Percentiles rank a stretch among this genome's conserved stretches.
phyloP scores from a whole-genome alignment of 2,888 invertebrate genomes.

The Loripinus fragilis region DNA sequence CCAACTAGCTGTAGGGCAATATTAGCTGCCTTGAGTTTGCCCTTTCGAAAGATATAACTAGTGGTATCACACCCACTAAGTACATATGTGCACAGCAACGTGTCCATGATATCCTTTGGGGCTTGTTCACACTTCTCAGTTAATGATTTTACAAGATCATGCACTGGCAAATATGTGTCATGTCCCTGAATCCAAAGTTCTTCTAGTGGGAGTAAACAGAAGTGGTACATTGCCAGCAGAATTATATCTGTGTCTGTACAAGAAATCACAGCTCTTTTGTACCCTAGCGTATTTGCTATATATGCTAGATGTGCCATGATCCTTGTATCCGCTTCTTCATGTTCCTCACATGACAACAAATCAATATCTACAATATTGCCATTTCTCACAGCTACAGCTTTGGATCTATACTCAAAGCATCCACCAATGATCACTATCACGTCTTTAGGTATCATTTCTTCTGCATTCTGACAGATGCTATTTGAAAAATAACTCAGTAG shows the following conservation, averaged over 20 bases:
- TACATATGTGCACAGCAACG: too few species aligned
- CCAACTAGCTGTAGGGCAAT: too few species aligned
- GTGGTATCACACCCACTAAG: too few species aligned
- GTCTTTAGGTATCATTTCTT: background rate
- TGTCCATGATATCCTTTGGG: too few species aligned
- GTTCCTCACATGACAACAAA: background rate
- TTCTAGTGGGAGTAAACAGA: conserved; percentile 2
- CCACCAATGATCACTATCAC: background rate
- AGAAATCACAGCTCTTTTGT: background rate
- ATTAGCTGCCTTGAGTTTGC: too few species aligned
- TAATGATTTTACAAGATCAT: background rate
- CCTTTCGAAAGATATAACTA: too few species aligned
- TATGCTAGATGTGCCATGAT: background rate
- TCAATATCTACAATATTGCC: background rate
- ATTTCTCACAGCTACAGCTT: background rate
- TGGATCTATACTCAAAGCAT: background rate
- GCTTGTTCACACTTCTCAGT: background rate
- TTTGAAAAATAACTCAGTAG: conserved; percentile 2
- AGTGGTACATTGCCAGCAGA: background rate
- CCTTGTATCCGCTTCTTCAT: conserved; percentile 1
- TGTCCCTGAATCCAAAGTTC: conserved; percentile 1
- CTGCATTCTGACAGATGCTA: background rate
- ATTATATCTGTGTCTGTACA: conserved; percentile 8
- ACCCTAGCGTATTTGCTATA: background rate
- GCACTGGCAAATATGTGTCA: background rate